Evolutionary conservation across 2,797 vertebrate genomes (phyloP), one percentile per base, ranked within the genome.

Genomic region (Pseudocheirus occidentalis): DNA sequence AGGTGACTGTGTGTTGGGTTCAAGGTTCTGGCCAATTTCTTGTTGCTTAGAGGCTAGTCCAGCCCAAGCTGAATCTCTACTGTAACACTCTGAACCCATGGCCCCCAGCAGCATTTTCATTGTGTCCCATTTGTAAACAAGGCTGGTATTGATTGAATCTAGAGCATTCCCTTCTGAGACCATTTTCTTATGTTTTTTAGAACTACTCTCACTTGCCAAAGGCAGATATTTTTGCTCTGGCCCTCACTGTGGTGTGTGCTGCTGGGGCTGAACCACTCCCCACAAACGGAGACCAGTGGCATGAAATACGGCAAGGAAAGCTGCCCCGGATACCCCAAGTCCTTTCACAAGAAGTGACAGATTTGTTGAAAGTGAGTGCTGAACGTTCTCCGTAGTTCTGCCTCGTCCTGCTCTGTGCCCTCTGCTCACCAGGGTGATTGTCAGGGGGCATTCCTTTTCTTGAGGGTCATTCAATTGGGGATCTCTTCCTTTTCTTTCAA

Each of bases 241-340:
- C 99, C 81, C 98, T 99, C 97, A 99, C 99, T 10, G 99, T 99
- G 55, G 98, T 99, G 54, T 98, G 98, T 95, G 98, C 98, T 97
- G 98, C 98, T 95, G 99, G 99, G 81, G 99, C 99, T 0, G 99
- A 99, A 95, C 99, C 99, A 62, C 99, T 99, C 96, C 99, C 99
- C 55, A 99, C 99, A 94, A 99, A 99, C 1, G 99, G 99, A 40
- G 99, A 99, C 95, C 99, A 99, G 1, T 99, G 99, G 99, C 99
- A 99, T 57, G 99, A 99, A 97, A 99, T 99, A 96, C 98, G 99
- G 92, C 99, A 99, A 96, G 99, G 99, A 28, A 99, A 99, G 95
- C 98, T 99, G 40, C 99, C 99, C 1, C 98, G 98, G 95, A 98
- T 99, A 96, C 99, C 99, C 0, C 99, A 99, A 98, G 99, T 99